These are phyloP conservation scores for Ypsolopha scabrella DNA, from an alignment of 2,888 invertebrate genomes.

Conservation along the genomic window DNA sequence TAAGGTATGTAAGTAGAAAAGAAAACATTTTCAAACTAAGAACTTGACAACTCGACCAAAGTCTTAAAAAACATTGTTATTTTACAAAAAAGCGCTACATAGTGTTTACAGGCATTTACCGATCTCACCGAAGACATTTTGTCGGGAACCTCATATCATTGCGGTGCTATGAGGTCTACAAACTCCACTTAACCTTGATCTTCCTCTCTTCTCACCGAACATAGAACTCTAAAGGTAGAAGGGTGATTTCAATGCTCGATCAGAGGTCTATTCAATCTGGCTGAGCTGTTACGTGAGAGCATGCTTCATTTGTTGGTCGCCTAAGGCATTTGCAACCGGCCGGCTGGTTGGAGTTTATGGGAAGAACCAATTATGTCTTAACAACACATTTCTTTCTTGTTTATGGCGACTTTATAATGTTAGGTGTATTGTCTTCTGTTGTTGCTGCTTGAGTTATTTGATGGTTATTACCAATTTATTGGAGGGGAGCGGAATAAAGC, in stretches of 20 bases:
- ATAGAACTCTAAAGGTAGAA: background rate
- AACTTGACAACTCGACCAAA: too few species aligned
- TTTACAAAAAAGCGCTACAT: too few species aligned
- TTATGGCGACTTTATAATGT: slow-evolving; percentile 27
- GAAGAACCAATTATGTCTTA: slow-evolving; percentile 57
- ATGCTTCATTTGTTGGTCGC: slow-evolving; percentile 54
- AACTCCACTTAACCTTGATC: slow-evolving; percentile 22
- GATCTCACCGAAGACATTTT: background rate
- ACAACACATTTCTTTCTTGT: slow-evolving; percentile 41
- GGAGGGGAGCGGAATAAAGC: too few species aligned
- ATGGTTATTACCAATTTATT: too few species aligned
- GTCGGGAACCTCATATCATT: slow-evolving; percentile 27
- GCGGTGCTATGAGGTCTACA: slow-evolving; percentile 30
- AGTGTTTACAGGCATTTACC: background rate
- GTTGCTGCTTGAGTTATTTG: too few species aligned
- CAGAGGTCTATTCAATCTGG: slow-evolving; percentile 27
- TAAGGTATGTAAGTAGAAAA: too few species aligned
- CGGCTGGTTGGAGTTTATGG: slow-evolving; percentile 49
- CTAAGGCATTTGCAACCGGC: slow-evolving; percentile 43
- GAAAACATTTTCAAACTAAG: too few species aligned
- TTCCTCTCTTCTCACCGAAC: slow-evolving; percentile 9
- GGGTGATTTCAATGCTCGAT: background rate
- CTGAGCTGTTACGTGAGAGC: slow-evolving; percentile 39
- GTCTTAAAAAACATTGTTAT: too few species aligned
- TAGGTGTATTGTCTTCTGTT: too few species aligned